Evolutionary conservation across 2,113 vertebrate genomes (phyloP).

Genomic region (Ovis canadensis): DNA sequence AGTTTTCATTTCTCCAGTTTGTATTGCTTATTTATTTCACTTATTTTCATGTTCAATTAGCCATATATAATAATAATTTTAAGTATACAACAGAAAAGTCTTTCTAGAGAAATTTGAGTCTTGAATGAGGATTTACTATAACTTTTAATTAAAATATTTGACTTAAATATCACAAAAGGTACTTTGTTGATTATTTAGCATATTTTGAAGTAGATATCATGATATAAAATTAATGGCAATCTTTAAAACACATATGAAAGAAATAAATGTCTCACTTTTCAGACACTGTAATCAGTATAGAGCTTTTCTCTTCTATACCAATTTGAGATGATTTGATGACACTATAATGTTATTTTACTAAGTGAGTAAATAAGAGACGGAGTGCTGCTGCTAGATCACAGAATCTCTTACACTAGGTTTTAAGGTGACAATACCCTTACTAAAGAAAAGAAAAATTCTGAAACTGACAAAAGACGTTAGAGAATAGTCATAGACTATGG

Average conservation of each 20-base stretch:
- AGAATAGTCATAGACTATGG: not conserved
- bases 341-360: not conserved
- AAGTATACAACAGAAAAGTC: not conserved
- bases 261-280: not conserved
- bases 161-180: not conserved
- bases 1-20: not conserved
- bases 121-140: not conserved
- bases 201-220: not conserved
- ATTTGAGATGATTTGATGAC: not conserved
- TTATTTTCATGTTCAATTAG: not conserved
- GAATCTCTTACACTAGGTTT: not conserved
- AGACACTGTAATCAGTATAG: not conserved
- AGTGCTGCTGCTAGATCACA: not conserved
- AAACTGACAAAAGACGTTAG: not conserved
- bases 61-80: not conserved
- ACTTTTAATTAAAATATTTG: not conserved
- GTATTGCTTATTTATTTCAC: not conserved
- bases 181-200: not conserved
- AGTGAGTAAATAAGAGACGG: not conserved
- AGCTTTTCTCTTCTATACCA: not conserved
- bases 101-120: not conserved
- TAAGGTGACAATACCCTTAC: not conserved
- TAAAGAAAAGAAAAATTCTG: not conserved
- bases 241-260: not conserved
- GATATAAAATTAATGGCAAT: constrained; percentile 7